Conservation (phyloP, 2,113 vertebrate genomes). For the Suricata suricatta region DNA sequence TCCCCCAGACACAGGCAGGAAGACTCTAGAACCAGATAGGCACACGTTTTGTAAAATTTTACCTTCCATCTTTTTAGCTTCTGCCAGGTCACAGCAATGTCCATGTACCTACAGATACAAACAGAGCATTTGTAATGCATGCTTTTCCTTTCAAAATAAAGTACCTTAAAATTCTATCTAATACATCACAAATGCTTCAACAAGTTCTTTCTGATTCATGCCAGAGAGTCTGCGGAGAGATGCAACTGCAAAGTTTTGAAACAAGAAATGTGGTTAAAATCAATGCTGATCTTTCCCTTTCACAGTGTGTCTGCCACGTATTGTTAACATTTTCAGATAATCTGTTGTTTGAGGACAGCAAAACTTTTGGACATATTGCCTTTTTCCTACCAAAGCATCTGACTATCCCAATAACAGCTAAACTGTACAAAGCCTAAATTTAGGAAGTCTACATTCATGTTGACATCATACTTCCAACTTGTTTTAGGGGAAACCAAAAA, state of each 20-base stretch:
- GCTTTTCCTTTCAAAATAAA: constrained; percentile 29
- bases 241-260: constrained; percentile 49
- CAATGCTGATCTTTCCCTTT: constrained; percentile 65
- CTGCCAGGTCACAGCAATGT: not conserved
- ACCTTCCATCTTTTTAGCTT: not conserved
- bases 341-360: constrained; percentile 36
- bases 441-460: not conserved
- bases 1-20: not conserved
- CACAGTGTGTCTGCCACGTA: constrained; percentile 21
- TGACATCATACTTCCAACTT: not conserved
- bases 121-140: not conserved
- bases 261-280: constrained; percentile 74
- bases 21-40: not conserved
- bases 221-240: constrained; percentile 72
- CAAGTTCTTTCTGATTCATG: constrained; percentile 81
- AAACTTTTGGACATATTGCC: constrained; percentile 40
- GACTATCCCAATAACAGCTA: not conserved
- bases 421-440: not conserved
- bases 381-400: constrained; percentile 20
- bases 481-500: not conserved
- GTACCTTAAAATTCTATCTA: not conserved
- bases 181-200: constrained; percentile 70
- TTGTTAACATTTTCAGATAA: constrained; percentile 72
- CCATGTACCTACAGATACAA: not conserved
- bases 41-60: not conserved